Base-by-base conservation (phyloP, 2,113 vertebrate genomes). In the Elgaria multicarinata region DNA sequence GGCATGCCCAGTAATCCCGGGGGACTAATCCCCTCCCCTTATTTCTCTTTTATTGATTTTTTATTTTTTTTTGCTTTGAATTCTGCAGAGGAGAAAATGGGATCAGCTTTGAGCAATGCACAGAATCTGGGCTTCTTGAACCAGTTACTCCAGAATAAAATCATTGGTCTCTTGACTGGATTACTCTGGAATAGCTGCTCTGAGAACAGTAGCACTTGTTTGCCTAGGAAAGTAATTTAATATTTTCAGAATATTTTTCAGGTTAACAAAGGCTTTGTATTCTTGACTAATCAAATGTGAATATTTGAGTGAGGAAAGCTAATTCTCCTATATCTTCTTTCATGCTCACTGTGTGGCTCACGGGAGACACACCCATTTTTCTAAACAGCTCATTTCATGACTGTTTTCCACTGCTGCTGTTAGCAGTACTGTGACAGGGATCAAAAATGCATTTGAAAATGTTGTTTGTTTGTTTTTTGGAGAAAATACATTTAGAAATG, bases 1-100 rank as follows among this genome's bases (percentile, higher is more conserved):
- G 87, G 64, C 67, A 81, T 20, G 66, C 90, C 74, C 69, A 36
- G 81, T 89, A 94, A 95, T 86, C 58, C 74, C 89, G 92, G 79
- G 89, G 82, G 90, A 83, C 55, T 28, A 72, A 91, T 33, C 36
- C 7, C 62, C 44, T 13, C 58, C 6, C 6, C 1, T 31, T 53
- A 58, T 72, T n/a, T 22, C 28, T 82, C 12, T 50, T 72, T 58
- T 81, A 72, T 81, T 75, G 28, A n/a, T 75, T 50, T 50, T 74
- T 58, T 82, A 74, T 82, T 75, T 20, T 26, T 64, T 50, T 74
- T 62, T 92, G 3, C 90, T 72, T 92, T 93, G 71, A 89, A 89
- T 77, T 82, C 50, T 89, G 14, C 14, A 44, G 46, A 76, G 79
- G 85, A 87, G 69, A 89, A 85, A 92, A 93, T 89, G 87, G 24